These are phyloP conservation scores for Carabus problematicus DNA, from an alignment of 2,888 invertebrate species.

Conservation along the genomic window DNA sequence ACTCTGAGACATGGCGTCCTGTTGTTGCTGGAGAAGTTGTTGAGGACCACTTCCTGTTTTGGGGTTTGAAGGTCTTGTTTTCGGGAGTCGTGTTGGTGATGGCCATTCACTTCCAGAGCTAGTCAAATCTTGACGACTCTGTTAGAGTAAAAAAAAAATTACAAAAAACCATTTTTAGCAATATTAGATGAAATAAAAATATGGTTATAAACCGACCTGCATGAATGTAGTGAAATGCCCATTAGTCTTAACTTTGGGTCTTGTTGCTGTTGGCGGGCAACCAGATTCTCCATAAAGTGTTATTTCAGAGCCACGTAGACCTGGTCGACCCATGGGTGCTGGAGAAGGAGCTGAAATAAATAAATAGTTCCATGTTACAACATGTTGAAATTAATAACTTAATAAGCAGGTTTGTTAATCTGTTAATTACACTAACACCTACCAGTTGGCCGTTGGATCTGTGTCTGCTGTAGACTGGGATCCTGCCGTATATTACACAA, in stretches of 20 bases:
- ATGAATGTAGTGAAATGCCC: constrained; percentile 72
- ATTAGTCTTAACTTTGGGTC: constrained; percentile 70
- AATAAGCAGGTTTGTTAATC: background rate
- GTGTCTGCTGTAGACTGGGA: constrained; percentile 1
- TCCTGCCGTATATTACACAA: constrained; percentile 64
- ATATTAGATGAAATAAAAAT: too few species aligned
- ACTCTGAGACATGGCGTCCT: constrained; percentile 72
- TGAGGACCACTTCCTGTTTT: constrained; percentile 44
- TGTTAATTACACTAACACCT: background rate
- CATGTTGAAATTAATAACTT: background rate
- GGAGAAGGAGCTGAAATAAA: constrained; percentile 38
- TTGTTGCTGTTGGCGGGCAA: constrained; percentile 49
- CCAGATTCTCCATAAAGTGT: constrained; percentile 58
- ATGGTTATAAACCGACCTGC: constrained; percentile 61
- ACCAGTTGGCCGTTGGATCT: constrained; percentile 8
- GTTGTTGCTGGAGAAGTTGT: constrained; percentile 45
- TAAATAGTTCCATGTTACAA: constrained; percentile 7
- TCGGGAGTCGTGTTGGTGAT: constrained; percentile 66
- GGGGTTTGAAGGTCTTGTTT: constrained; percentile 65
- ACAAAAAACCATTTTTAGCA: background rate
- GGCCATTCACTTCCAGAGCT: constrained; percentile 53
- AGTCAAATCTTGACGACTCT: constrained; percentile 45
- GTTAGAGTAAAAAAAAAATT: background rate
- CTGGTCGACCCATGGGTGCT: constrained; percentile 59
- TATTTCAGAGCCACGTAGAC: constrained; percentile 60